A percentile compares a stretch with the other conserved stretches of the same genome.
phyloP scores from a whole-genome alignment of 2,113 vertebrate species.

The Trematomus loennbergii region DNA sequence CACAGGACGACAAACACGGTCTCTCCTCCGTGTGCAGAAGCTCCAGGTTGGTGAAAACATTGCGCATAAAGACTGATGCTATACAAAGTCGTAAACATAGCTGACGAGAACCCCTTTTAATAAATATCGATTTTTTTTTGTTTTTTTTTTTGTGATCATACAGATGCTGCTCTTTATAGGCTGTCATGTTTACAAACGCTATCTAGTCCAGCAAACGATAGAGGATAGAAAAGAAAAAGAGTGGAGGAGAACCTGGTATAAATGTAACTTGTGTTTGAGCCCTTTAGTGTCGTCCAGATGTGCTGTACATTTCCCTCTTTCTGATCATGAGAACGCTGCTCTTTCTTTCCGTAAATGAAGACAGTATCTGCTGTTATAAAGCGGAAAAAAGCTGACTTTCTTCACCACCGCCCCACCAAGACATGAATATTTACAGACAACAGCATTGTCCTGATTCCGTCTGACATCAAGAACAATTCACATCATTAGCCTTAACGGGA shows the following conservation, averaged over 20 bases:
- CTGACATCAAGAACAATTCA: conserved; percentile 49
- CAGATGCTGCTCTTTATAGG: conserved; percentile 34
- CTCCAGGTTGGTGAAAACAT: conserved; percentile 42
- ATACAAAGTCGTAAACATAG: conserved; percentile 75
- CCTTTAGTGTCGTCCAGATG: conserved; percentile 66
- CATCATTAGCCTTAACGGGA: conserved; percentile 28
- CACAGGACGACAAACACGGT: conserved; percentile 57
- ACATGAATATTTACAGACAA: conserved; percentile 67
- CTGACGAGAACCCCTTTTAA: conserved; percentile 46
- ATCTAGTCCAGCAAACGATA: conserved; percentile 38
- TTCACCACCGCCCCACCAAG: not conserved
- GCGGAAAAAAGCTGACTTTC: not conserved
- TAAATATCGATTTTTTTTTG: conserved; percentile 8
- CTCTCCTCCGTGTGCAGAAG: conserved; percentile 60
- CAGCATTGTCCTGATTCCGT: conserved; percentile 46
- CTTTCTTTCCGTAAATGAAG: conserved; percentile 24
- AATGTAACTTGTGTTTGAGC: conserved; percentile 70
- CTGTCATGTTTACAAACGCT: conserved; percentile 29
- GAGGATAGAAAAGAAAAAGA: conserved; percentile 42
- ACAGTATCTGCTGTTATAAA: conserved; percentile 9
- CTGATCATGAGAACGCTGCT: not conserved
- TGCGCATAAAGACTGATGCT: conserved; percentile 53
- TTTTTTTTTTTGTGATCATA: conserved; percentile 1
- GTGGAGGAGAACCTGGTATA: conserved; percentile 26
- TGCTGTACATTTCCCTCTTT: conserved; percentile 53